Conservation (phyloP, 2,113 vertebrate species). For the Gallinago paraguaiae region DNA sequence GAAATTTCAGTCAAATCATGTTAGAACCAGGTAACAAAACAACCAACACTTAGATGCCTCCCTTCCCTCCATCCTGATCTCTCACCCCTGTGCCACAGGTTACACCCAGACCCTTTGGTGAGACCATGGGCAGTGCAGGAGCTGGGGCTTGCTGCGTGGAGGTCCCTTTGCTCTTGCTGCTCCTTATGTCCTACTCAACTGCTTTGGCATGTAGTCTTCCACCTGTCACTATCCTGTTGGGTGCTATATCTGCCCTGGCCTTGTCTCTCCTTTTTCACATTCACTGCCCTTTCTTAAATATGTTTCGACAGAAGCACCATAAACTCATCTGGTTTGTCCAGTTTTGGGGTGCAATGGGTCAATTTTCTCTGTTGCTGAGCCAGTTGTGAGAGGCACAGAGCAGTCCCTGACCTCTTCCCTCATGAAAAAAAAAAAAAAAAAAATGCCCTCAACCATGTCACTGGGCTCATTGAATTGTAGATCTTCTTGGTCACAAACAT, state of each 20-base stretch:
- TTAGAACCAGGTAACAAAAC: background rate
- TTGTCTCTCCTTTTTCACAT: background rate
- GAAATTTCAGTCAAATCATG: background rate
- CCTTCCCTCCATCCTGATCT: background rate
- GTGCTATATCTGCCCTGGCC: background rate
- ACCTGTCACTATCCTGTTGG: background rate
- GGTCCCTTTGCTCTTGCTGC: background rate
- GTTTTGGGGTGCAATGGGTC: background rate
- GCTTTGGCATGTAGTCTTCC: background rate
- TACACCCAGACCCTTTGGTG: background rate
- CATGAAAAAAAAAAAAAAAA: background rate
- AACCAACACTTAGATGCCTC: background rate
- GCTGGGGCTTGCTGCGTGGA: accelerated
- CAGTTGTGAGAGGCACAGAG: background rate
- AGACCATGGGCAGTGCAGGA: background rate
- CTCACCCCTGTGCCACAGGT: background rate
- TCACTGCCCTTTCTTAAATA: background rate
- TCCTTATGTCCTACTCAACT: background rate
- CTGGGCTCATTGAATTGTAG: no score
- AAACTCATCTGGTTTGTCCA: background rate
- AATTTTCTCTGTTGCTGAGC: background rate
- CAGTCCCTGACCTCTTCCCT: background rate
- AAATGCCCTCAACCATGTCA: background rate
- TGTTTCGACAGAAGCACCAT: background rate
- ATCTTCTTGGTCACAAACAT: no score